A percentile compares a stretch with the other conserved stretches of the same genome.
phyloP scores from a whole-genome alignment of 2,888 invertebrate genomes.

The Tachina fera region DNA sequence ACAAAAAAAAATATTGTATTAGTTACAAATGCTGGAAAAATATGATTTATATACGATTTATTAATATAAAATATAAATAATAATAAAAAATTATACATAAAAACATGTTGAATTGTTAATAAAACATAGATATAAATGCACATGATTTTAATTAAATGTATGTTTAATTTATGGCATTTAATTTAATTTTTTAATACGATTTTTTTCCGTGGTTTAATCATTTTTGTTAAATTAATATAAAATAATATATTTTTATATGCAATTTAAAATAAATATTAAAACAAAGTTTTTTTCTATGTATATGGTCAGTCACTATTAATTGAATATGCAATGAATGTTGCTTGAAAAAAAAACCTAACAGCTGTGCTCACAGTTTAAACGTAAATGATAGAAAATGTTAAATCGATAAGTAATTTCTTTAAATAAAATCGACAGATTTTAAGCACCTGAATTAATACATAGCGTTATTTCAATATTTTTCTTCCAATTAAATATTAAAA shows the following conservation, averaged over 20 bases:
- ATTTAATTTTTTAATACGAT: conserved; percentile 3
- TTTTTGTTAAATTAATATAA: conserved; percentile 5
- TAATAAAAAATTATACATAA: conserved; percentile 19
- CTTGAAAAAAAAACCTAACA: not conserved
- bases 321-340: not conserved
- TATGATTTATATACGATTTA: conserved; percentile 71
- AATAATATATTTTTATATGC: conserved; percentile 3
- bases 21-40: conserved; percentile 78
- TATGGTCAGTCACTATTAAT: not conserved
- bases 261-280: conserved; percentile 1
- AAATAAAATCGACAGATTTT: too few species aligned
- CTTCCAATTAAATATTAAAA: too few species aligned
- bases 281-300: not conserved
- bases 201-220: not conserved
- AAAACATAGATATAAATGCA: conserved; percentile 34
- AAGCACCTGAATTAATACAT: too few species aligned
- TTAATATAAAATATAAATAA: conserved; percentile 13
- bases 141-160: conserved; percentile 32
- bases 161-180: conserved; percentile 25
- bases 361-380: not conserved
- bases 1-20: conserved; percentile 67
- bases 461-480: too few species aligned
- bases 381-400: not conserved
- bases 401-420: not conserved
- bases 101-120: conserved; percentile 20